Conservation (phyloP, 2,888 invertebrate genomes). For the Rugalucina vietnamica region DNA sequence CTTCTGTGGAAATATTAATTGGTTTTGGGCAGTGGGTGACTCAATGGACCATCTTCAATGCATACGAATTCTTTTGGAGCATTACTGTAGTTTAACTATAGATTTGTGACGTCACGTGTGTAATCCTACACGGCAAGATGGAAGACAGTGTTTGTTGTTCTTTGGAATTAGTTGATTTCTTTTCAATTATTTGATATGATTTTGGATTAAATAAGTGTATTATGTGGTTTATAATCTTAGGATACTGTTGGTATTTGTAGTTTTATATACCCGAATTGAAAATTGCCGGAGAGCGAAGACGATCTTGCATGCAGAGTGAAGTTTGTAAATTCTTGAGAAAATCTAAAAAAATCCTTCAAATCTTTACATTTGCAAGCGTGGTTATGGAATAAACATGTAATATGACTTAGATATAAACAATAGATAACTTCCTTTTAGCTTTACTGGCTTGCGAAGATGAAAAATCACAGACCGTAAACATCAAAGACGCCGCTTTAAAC, state of each 20-base stretch:
- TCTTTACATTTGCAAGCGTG: no score
- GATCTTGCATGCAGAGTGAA: background rate
- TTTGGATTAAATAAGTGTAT: background rate
- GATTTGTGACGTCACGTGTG: conserved; percentile 59
- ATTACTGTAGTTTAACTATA: conserved; percentile 38
- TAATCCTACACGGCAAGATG: conserved; percentile 59
- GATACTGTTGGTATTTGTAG: background rate
- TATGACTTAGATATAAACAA: no score
- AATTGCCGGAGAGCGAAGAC: no score
- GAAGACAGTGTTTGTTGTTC: conserved; percentile 29
- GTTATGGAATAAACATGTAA: no score
- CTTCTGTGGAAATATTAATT: no score
- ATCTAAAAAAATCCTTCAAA: no score
- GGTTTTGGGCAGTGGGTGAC: no score
- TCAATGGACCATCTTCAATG: no score
- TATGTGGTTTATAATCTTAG: background rate
- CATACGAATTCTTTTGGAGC: background rate
- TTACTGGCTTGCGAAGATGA: background rate
- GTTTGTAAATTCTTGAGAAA: no score
- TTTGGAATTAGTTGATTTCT: background rate
- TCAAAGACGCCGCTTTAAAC: conserved; percentile 41
- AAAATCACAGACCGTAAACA: background rate
- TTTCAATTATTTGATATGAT: background rate
- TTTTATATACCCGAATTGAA: no score
- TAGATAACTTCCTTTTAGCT: background rate